Percentiles rank a stretch among this genome's conserved stretches.
These are phyloP conservation scores for Setophaga coronata DNA, from an alignment of 2,113 vertebrate genomes.

Conservation along the genomic window DNA sequence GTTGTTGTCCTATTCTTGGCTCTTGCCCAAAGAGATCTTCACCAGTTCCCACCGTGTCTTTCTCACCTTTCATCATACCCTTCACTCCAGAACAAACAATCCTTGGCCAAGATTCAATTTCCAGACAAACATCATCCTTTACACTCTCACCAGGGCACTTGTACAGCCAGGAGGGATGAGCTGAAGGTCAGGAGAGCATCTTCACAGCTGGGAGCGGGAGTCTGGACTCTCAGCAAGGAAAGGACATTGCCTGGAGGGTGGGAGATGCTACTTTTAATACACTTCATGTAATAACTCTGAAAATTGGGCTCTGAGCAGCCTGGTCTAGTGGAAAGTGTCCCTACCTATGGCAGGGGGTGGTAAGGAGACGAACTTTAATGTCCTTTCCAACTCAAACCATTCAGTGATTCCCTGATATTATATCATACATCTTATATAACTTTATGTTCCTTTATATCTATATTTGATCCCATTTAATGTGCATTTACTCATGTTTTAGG, in stretches of 20 bases:
- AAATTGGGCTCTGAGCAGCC: background rate
- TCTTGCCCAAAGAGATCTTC: background rate
- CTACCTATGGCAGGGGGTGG: background rate
- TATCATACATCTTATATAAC: background rate
- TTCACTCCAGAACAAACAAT: background rate
- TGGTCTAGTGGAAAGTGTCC: background rate
- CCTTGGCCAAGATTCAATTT: background rate
- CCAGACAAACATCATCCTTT: background rate
- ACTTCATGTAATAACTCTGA: background rate
- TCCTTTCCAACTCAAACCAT: background rate
- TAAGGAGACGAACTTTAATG: background rate
- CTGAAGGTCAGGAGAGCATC: background rate
- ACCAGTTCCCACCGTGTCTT: accelerated
- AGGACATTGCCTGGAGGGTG: background rate
- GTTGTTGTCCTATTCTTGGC: background rate
- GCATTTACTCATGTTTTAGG: background rate
- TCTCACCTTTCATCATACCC: background rate
- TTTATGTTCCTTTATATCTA: background rate
- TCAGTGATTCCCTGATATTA: background rate
- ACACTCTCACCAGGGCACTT: background rate
- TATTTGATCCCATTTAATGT: background rate
- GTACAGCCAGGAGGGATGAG: background rate
- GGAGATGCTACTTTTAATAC: background rate
- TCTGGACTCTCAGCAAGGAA: background rate
- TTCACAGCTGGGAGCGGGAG: background rate